A percentile compares a stretch with the other conserved stretches of the same genome.
These are phyloP conservation scores for Andinoacara biseriatus DNA, from an alignment of 2,113 vertebrate genomes.

Conservation along the genomic window DNA sequence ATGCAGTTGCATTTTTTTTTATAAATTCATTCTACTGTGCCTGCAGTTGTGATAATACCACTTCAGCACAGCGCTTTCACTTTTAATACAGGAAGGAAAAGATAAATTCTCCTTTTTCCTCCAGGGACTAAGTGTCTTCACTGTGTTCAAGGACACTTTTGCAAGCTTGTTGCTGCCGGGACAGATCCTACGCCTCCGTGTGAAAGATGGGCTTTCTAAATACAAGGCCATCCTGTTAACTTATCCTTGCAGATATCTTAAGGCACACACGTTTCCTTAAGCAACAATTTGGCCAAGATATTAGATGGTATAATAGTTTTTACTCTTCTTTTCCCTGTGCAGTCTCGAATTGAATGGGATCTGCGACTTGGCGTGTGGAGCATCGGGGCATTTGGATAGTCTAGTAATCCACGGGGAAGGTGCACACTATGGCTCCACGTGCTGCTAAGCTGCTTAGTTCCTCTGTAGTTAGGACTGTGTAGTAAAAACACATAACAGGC, in stretches of 20 bases:
- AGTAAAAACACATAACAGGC: constrained; percentile 70
- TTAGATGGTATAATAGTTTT: constrained; percentile 31
- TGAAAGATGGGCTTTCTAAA: constrained; percentile 37
- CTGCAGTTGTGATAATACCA: not conserved
- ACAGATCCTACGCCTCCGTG: constrained; percentile 21
- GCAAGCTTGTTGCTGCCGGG: constrained; percentile 31
- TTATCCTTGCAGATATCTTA: constrained; percentile 14
- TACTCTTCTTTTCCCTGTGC: constrained; percentile 29
- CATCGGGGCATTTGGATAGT: constrained; percentile 32
- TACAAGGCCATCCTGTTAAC: constrained; percentile 40
- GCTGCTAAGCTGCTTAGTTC: constrained; percentile 82
- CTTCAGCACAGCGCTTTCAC: not conserved
- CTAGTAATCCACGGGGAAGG: constrained; percentile 70
- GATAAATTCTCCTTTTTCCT: not conserved
- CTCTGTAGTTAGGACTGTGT: constrained; percentile 75
- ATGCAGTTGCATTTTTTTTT: not conserved
- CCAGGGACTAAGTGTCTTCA: constrained; percentile 11
- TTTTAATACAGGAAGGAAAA: constrained; percentile 11
- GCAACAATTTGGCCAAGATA: constrained; percentile 25
- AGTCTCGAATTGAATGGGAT: constrained; percentile 49
- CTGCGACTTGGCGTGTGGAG: constrained; percentile 41
- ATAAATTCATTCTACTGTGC: not conserved
- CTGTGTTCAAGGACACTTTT: constrained; percentile 45
- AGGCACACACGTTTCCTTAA: not conserved
- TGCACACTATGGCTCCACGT: constrained; percentile 77